Conservation (phyloP, 35 echinoderm and acorn worm species). For the Heliocidaris erythrogramma region DNA sequence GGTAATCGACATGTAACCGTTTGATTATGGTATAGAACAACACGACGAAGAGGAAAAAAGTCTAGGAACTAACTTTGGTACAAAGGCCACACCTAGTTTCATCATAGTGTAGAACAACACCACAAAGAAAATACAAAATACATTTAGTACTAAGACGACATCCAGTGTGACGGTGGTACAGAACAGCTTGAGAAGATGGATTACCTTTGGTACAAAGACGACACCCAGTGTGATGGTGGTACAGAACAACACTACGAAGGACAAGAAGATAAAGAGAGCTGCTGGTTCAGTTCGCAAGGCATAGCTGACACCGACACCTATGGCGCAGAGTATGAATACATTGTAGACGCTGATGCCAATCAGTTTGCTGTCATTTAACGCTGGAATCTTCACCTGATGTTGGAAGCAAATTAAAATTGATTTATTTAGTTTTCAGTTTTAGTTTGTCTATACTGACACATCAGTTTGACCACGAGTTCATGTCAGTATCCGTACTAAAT, state of each 20-base stretch:
- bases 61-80: not conserved
- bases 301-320: conserved; percentile 66
- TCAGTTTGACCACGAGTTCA: no score
- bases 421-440: not conserved
- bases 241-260: conserved; percentile 66
- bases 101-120: not conserved
- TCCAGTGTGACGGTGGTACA: conserved; percentile 59
- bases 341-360: conserved; percentile 82
- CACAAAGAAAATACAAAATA: not conserved
- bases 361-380: conserved; percentile 70
- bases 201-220: conserved; percentile 76
- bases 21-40: not conserved
- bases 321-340: conserved; percentile 64
- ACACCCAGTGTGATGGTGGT: conserved; percentile 64
- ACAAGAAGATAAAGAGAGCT: conserved; percentile 51
- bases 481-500: no score
- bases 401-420: not conserved
- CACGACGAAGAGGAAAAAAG: not conserved
- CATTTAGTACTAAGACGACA: conserved; percentile 68
- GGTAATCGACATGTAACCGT: no score
- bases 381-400: conserved; percentile 65
- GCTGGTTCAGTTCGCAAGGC: conserved; percentile 35
- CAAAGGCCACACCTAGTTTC: not conserved
- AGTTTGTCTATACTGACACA: no score
- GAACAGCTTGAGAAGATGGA: conserved; percentile 43